These are phyloP conservation scores for Coptodon bakossiorum DNA, from an alignment of 2,113 vertebrate genomes.

Conservation along the genomic window DNA sequence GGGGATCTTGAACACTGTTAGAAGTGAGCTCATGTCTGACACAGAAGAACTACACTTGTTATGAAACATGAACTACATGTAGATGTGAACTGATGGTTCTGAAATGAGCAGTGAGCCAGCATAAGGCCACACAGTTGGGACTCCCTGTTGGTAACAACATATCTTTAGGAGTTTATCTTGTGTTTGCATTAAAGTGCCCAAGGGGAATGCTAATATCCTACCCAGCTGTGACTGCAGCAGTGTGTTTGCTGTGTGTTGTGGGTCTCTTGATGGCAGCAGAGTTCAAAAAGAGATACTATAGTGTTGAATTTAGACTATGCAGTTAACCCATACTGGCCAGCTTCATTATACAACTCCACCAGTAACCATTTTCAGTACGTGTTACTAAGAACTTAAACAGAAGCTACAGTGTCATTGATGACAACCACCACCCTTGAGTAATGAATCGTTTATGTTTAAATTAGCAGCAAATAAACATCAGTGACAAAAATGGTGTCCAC, in stretches of 20 bases:
- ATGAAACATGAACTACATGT: background rate
- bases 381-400: background rate
- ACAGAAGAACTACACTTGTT: background rate
- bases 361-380: background rate
- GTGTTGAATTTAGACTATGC: background rate
- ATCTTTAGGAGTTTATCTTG: background rate
- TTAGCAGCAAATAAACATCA: background rate
- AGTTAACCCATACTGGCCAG: background rate
- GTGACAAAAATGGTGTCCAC: background rate
- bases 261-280: background rate
- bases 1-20: background rate
- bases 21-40: background rate
- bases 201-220: background rate
- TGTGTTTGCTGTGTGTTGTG: background rate
- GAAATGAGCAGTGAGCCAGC: background rate
- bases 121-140: background rate
- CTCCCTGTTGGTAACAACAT: background rate
- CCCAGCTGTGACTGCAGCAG: background rate
- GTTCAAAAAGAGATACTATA: background rate
- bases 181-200: background rate
- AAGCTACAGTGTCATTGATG: background rate
- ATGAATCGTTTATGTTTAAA: background rate
- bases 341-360: background rate
- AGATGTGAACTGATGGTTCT: background rate
- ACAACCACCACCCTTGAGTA: background rate